Evolutionary conservation across 2,113 vertebrate genomes (phyloP), one percentile per base, ranked within the genome.

Genomic region (Rhinogobius similis): DNA sequence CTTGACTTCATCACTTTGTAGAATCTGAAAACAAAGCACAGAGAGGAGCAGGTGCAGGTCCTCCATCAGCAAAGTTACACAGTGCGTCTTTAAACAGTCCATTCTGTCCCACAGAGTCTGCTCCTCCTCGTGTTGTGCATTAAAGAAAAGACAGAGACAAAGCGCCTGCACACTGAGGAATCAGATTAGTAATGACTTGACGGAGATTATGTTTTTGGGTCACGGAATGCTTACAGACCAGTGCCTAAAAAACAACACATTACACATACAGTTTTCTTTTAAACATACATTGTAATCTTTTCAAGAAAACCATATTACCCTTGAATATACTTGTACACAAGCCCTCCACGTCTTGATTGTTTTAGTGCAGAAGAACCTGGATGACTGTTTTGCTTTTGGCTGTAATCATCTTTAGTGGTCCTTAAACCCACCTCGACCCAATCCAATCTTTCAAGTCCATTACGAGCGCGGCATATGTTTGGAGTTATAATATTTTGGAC

Each of bases 371-470:
- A 41, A 41, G 11, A 36, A 41, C 39, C 10, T 10, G 32, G 39
- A 10, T 13, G 10, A 11, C 10, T 9, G 6, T 21, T 50, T 2
- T 21, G n/a, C 2, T 20, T 50, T 1, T n/a, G 20, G 18, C 46
- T n/a, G 20, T 21, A 32, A 27, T 66, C 52, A 24, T 68, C 75
- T 76, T 55, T 2, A 20, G 61, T 36, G 67, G 82, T 64, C 67
- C 5, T 64, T 56, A 70, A 76, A 78, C 59, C 65, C 67, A 39
- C 2, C 18, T 21, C 53, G 32, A 65, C 9, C 14, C 21, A 71
- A 77, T 85, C 91, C 90, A 89, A 87, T 91, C 88, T 91, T 86
- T 92, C 78, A 87, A 85, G 91, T 85, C 86, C 72, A 91, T 90
- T 76, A 85, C 72, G 86, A 81, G 36, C 93, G 92, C 92, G 92